These are phyloP conservation scores for Brachyhypopomus gauderio DNA, from an alignment of 2,113 vertebrate genomes.

Conservation along the genomic window DNA sequence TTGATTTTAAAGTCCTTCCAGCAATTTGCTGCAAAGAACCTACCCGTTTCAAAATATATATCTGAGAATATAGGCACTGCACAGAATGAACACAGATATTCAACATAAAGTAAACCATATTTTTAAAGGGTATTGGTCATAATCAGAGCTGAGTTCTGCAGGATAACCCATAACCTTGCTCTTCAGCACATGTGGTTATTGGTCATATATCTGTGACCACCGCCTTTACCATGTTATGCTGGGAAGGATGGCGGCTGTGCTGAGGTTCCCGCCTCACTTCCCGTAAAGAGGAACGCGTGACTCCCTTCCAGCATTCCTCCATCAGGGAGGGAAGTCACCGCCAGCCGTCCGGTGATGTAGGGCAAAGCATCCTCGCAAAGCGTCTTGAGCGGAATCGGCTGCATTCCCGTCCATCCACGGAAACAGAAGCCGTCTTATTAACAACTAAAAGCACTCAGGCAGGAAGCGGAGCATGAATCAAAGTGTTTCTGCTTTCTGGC, in stretches of 20 bases:
- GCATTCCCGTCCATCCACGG: conserved; percentile 21
- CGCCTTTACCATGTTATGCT: not conserved
- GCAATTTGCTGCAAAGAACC: no score
- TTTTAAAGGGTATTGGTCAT: not conserved
- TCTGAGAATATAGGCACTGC: no score
- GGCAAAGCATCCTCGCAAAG: conserved; percentile 21
- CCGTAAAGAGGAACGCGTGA: conserved; percentile 20
- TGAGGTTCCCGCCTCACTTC: conserved; percentile 8
- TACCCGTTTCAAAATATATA: no score
- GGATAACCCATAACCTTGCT: no score
- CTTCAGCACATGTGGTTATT: no score
- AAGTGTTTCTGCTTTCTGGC: conserved; percentile 61
- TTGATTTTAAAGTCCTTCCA: no score
- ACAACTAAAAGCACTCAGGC: conserved; percentile 35
- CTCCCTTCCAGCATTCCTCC: conserved; percentile 35
- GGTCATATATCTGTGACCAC: no score
- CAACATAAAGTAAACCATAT: not conserved
- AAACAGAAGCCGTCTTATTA: conserved; percentile 49
- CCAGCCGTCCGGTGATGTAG: conserved; percentile 33
- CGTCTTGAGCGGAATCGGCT: conserved; percentile 13
- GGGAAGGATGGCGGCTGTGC: conserved; percentile 21
- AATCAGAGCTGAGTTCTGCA: not conserved
- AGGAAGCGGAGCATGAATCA: conserved; percentile 65
- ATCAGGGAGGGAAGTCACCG: conserved; percentile 32
- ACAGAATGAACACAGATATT: no score